phyloP scores from a whole-genome alignment of 1,140 invertebrate species.

The Ceratoteleas bidentatus region DNA sequence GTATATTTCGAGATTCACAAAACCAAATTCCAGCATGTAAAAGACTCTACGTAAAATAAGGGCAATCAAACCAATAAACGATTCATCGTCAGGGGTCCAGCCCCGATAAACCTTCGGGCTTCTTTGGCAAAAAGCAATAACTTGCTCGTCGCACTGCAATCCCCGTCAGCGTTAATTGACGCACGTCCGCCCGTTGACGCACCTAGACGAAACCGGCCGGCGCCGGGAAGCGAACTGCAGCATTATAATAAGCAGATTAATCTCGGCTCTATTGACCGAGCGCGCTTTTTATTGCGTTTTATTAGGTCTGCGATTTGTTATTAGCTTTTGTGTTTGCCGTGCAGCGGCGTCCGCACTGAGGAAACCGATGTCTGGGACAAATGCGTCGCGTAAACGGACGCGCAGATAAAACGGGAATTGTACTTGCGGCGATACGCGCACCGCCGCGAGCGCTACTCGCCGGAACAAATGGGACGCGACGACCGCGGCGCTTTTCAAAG shows the following conservation, averaged over 20 bases:
- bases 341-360: slow-evolving; percentile 32
- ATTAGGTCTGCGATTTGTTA: slow-evolving; percentile 53
- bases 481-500: slow-evolving; percentile 70
- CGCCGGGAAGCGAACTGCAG: slow-evolving; percentile 2
- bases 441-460: slow-evolving; percentile 71
- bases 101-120: too few species aligned
- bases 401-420: slow-evolving; percentile 65
- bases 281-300: slow-evolving; percentile 39
- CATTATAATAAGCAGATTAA: slow-evolving; percentile 57
- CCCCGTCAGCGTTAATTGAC: not conserved
- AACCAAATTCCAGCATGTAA: too few species aligned
- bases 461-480: slow-evolving; percentile 76
- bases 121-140: too few species aligned
- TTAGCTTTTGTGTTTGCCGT: slow-evolving; percentile 51
- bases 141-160: too few species aligned
- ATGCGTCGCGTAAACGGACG: slow-evolving; percentile 63
- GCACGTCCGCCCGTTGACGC: not conserved
- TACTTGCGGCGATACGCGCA: slow-evolving; percentile 56
- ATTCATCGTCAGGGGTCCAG: too few species aligned
- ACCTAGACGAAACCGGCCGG: not conserved
- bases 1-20: too few species aligned
- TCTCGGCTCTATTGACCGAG: slow-evolving; percentile 27
- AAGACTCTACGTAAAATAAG: too few species aligned
- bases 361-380: slow-evolving; percentile 61
- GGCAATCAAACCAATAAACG: too few species aligned